phyloP scores from a whole-genome alignment of 2,113 vertebrate genomes.

The Scartelaos histophorus region DNA sequence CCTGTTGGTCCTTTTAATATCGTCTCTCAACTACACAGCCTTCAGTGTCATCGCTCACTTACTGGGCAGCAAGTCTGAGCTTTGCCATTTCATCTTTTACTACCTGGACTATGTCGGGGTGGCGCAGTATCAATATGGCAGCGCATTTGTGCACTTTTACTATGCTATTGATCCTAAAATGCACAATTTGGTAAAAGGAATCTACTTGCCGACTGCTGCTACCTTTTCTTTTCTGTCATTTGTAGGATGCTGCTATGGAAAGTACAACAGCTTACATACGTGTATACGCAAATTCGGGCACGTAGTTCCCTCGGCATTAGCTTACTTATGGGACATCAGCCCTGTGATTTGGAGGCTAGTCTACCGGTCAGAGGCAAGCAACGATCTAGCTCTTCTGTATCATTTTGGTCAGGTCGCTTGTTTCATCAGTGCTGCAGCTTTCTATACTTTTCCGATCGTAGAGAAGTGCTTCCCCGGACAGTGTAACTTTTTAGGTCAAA shows the following conservation, averaged over 20 bases:
- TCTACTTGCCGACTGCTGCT: constrained; percentile 82
- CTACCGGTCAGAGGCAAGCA: constrained; percentile 17
- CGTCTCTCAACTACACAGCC: constrained; percentile 81
- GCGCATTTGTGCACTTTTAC: constrained; percentile 85
- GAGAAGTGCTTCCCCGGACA: constrained; percentile 85
- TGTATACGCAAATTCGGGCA: constrained; percentile 82
- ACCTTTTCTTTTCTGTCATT: constrained; percentile 86
- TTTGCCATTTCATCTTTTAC: constrained; percentile 87
- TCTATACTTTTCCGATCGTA: constrained; percentile 83
- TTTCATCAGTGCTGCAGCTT: constrained; percentile 84
- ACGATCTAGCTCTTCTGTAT: constrained; percentile 52
- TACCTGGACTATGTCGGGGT: constrained; percentile 93
- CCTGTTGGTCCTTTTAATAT: constrained; percentile 81
- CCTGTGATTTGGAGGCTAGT: constrained; percentile 81
- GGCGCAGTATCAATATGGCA: constrained; percentile 89
- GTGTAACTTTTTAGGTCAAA: constrained; percentile 87
- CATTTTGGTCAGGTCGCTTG: constrained; percentile 79
- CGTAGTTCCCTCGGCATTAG: constrained; percentile 83
- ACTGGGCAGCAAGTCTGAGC: constrained; percentile 86
- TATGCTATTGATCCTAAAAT: constrained; percentile 81
- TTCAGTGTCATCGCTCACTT: constrained; percentile 86
- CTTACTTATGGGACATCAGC: constrained; percentile 87
- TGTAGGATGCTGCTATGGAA: constrained; percentile 86
- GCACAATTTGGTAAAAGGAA: constrained; percentile 59
- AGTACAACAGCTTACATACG: constrained; percentile 69